Evolutionary conservation across 2,113 vertebrate genomes (phyloP).

Genomic region (Callithrix jacchus): DNA sequence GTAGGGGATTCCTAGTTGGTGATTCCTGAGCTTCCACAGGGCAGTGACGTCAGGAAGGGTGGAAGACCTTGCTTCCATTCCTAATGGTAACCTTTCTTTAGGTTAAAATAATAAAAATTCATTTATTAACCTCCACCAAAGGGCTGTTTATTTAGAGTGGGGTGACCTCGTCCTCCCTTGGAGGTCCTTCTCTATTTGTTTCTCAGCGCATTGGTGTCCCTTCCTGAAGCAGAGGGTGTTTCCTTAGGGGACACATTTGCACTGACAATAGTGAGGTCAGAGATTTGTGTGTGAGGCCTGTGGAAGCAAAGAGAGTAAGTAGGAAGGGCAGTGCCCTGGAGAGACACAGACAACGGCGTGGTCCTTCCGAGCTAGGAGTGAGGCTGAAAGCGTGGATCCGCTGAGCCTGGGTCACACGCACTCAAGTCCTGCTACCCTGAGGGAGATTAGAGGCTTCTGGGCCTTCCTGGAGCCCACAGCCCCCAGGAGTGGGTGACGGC

Average conservation of each 20-base stretch:
- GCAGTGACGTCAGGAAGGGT: neutral
- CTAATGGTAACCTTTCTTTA: neutral
- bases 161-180: neutral
- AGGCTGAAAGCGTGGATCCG: neutral
- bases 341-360: neutral
- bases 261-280: neutral
- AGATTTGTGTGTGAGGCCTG: neutral
- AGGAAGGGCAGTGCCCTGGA: neutral
- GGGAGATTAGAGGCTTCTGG: neutral
- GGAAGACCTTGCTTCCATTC: neutral
- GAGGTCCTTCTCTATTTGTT: neutral
- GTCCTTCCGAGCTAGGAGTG: no score
- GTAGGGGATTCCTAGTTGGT: neutral
- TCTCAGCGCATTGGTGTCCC: neutral
- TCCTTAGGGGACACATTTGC: neutral
- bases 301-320: neutral
- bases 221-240: neutral
- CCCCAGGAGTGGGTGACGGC: rapidly evolving
- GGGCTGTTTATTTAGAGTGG: neutral
- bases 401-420: rapidly evolving
- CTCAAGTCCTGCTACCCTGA: neutral
- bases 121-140: neutral
- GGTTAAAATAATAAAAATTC: no score
- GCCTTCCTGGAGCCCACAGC: neutral
- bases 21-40: neutral